phyloP scores from a whole-genome alignment of 1,140 invertebrate species.

The Daktulosphaira vitifoliae region DNA sequence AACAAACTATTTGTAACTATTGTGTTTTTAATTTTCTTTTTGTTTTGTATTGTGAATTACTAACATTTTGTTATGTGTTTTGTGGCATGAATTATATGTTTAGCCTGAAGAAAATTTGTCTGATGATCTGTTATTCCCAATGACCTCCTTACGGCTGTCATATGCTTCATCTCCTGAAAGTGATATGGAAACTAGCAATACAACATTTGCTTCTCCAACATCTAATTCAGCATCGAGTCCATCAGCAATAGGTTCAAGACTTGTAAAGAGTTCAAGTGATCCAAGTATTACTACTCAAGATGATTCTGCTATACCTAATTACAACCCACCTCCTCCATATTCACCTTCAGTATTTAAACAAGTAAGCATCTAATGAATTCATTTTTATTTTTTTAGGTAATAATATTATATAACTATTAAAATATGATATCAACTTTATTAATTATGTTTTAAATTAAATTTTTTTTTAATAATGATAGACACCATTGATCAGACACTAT shows the following conservation, averaged over 20 bases:
- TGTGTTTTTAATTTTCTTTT: too few species aligned
- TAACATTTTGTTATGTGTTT: conserved; percentile 35
- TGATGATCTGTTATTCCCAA: conserved; percentile 95
- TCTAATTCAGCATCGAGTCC: conserved; percentile 37
- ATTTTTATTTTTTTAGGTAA: too few species aligned
- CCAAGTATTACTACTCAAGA: conserved; percentile 69
- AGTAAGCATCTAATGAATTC: conserved; percentile 35
- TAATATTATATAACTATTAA: too few species aligned
- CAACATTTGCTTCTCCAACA: conserved; percentile 52
- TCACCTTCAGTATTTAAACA: conserved; percentile 45
- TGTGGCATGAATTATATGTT: conserved; percentile 44
- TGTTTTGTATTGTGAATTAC: conserved; percentile 27
- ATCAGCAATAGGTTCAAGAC: conserved; percentile 53
- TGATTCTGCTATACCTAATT: conserved; percentile 48
- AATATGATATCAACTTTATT: too few species aligned
- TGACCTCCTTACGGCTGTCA: conserved; percentile 83
- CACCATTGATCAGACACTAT: too few species aligned
- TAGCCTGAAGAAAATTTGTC: conserved; percentile 75
- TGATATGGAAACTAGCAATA: conserved; percentile 78
- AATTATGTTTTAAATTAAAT: too few species aligned
- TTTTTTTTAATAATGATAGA: too few species aligned
- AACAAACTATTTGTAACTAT: too few species aligned
- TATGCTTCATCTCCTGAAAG: conserved; percentile 93
- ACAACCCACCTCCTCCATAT: conserved; percentile 64
- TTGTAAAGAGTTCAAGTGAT: conserved; percentile 76